Conservation (phyloP, 1,140 invertebrate species). For the Protaetia brevitarsis region DNA sequence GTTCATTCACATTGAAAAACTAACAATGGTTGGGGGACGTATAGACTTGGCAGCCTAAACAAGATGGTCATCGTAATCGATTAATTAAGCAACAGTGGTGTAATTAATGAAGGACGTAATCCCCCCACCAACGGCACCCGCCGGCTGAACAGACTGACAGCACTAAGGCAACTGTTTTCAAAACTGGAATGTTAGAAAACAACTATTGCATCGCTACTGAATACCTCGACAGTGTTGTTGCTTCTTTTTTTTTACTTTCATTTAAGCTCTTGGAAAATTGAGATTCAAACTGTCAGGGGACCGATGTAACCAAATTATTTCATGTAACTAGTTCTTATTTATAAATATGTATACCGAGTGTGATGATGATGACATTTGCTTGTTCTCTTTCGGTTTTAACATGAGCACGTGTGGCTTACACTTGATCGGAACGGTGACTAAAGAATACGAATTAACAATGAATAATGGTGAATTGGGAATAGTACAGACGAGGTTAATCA, state of each 20-base stretch:
- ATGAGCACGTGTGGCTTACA: neutral
- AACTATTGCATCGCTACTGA: conserved; percentile 41
- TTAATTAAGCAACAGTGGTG: neutral
- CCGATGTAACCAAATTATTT: conserved; percentile 15
- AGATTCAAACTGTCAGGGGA: conserved; percentile 26
- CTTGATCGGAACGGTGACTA: neutral
- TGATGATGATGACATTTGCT: conserved; percentile 2
- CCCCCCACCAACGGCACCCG: conserved; percentile 21
- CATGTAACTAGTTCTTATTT: conserved; percentile 8
- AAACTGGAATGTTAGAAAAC: conserved; percentile 49
- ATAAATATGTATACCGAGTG: conserved; percentile 5
- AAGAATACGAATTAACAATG: neutral
- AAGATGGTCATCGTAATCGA: neutral
- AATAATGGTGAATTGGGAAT: neutral
- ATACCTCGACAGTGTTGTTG: conserved; percentile 27
- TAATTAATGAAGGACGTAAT: neutral
- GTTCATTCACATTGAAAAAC: conserved; percentile 43
- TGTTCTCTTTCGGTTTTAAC: neutral
- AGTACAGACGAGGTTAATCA: neutral
- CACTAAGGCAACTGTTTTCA: conserved; percentile 48
- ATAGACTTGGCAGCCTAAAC: neutral
- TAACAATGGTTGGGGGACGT: conserved; percentile 28
- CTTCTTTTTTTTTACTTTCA: conserved; percentile 5
- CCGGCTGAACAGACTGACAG: conserved; percentile 28
- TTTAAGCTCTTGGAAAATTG: conserved; percentile 2